Evolutionary conservation across 2,113 vertebrate species (phyloP), one percentile per base, ranked within the genome.

Genomic region (Aviceda subcristata): DNA sequence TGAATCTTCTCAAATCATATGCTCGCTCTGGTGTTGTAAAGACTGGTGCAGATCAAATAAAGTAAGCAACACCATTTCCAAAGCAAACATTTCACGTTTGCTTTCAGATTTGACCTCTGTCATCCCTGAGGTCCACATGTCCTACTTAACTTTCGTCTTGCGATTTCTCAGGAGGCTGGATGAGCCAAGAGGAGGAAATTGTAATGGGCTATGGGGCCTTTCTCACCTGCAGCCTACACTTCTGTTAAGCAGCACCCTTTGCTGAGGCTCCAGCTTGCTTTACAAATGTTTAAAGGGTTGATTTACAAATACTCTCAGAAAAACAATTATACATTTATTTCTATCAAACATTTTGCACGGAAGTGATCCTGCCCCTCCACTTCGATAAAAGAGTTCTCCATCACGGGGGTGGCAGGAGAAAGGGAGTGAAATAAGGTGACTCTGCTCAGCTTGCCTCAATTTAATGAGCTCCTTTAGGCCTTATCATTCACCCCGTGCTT

Each of bases 391-490:
- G 56, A 75, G 69, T 75, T 86, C 81, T 89, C 60, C 32, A 14
- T 94, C 75, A 59, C 0, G 0, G 72, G 78, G 63, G 56, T 83
- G 85, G 73, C 90, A 88, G 77, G 60, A 94, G 84, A 94, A 91
- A 63, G 43, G 60, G 76, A 91, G 57, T 88, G 81, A 92, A 95
- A 76, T 81, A 92, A 95, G 91, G 85, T 93, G 95, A 94, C 89
- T 86, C 56, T 50, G 82, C 94, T 94, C 90, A 94, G 92, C 80
- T 95, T 91, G 95, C 88, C 50, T 90, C 86, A 91, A 64, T 94
- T 97, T 96, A 97, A 97, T 86, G 83, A 97, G 88, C 80, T 91
- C 46, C 60, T 59, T 82, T 56, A 91, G 89, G 91, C 83, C 94
- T 95, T 94, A 94, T 96, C 87, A 86, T 93, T 96, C 85, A 89